phyloP scores from a whole-genome alignment of 2,113 vertebrate genomes.

The Oryzias curvinotus region DNA sequence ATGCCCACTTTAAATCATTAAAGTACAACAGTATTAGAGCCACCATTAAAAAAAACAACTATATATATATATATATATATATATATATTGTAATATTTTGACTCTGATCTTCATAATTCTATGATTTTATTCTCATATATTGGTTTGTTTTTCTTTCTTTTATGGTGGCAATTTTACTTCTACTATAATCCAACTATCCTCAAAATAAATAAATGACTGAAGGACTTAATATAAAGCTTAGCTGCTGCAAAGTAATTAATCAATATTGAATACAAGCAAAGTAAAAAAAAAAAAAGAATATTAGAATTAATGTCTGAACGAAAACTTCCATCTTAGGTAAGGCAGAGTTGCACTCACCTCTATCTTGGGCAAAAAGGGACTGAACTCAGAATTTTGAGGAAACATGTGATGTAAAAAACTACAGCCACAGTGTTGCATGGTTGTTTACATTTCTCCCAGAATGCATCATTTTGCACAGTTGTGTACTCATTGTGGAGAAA shows the following conservation, averaged over 20 bases:
- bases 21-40: no score
- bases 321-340: neutral
- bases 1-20: no score
- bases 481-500: constrained; percentile 45
- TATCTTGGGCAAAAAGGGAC: constrained; percentile 19
- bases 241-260: neutral
- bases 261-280: neutral
- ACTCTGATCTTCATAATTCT: no score
- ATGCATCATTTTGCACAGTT: constrained; percentile 40
- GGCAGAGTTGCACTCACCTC: neutral
- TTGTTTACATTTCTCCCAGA: constrained; percentile 46
- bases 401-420: neutral
- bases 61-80: no score
- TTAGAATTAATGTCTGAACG: neutral
- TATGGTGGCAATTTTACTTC: no score
- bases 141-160: no score
- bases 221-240: no score
- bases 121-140: no score
- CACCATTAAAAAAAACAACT: no score
- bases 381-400: neutral
- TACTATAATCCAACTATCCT: no score
- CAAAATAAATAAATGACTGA: neutral
- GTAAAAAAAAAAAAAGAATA: neutral
- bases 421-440: constrained; percentile 10
- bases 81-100: no score